A percentile compares a stretch with the other conserved stretches of the same genome.
Evolutionary conservation across 53 echinoderm and acorn worm genomes (phyloP).

Genomic region (Holothuria leucospilota): DNA sequence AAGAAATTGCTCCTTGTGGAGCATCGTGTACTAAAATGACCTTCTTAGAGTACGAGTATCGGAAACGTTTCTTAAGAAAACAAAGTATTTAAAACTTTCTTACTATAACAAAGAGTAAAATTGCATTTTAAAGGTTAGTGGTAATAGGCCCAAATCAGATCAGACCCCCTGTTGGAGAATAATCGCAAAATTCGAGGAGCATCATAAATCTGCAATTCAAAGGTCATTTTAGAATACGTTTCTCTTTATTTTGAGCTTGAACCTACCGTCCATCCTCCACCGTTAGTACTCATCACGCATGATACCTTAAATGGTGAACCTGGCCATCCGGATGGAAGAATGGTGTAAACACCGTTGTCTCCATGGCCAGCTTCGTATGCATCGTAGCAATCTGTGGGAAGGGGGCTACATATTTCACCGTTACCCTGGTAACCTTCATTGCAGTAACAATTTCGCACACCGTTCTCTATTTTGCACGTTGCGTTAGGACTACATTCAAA

Average conservation of each 20-base stretch:
- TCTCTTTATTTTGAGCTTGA: neutral
- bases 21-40: too few relatives aligned
- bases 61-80: too few relatives aligned
- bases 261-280: slow-evolving; percentile 43
- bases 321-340: neutral
- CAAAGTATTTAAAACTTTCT: too few relatives aligned
- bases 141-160: too few relatives aligned
- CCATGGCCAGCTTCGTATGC: neutral
- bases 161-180: too few relatives aligned
- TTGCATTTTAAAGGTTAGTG: too few relatives aligned
- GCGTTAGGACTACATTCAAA: neutral
- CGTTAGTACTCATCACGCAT: slow-evolving; percentile 26
- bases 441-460: slow-evolving; percentile 7
- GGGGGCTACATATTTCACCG: neutral
- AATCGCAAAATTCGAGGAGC: too few relatives aligned
- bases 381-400: neutral
- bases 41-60: too few relatives aligned
- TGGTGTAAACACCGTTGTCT: slow-evolving; percentile 3
- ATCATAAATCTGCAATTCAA: too few relatives aligned
- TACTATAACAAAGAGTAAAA: too few relatives aligned
- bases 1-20: too few relatives aligned
- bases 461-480: neutral
- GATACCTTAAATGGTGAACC: neutral
- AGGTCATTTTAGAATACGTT: too few relatives aligned
- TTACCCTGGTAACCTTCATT: neutral